Conservation (phyloP, 2,113 vertebrate species). For the Pelecanus crispus region DNA sequence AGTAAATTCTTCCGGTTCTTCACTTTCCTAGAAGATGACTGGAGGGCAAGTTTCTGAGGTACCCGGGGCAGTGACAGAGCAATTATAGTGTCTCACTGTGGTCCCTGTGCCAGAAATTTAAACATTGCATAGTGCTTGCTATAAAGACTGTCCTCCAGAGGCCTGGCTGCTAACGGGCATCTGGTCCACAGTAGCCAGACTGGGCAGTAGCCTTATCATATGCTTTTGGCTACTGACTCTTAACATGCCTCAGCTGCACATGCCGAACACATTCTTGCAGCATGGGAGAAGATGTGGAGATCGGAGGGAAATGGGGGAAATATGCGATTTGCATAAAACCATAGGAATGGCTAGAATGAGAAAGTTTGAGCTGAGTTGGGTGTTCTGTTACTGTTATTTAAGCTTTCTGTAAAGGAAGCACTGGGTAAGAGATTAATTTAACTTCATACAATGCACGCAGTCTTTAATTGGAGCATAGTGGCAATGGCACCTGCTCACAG, state of each 20-base stretch:
- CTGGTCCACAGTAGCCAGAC: not conserved
- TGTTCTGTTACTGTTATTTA: not conserved
- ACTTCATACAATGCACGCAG: not conserved
- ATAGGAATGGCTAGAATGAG: not conserved
- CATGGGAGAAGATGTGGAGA: not conserved
- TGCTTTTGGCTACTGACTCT: not conserved
- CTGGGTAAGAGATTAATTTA: not conserved
- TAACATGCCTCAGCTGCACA: not conserved
- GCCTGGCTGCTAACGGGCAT: not conserved
- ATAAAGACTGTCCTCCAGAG: not conserved
- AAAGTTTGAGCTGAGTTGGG: not conserved
- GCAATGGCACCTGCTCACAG: not conserved
- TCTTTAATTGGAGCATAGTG: not conserved
- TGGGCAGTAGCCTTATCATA: not conserved
- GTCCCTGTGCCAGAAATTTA: not conserved
- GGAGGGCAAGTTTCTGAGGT: not conserved
- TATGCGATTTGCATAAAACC: not conserved
- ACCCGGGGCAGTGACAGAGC: not conserved
- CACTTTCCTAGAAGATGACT: not conserved
- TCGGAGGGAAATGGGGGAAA: not conserved
- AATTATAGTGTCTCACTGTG: not conserved
- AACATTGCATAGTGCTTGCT: not conserved
- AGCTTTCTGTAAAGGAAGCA: not conserved
- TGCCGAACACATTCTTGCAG: not conserved
- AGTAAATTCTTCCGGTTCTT: not conserved